These are phyloP conservation scores for Cantharis nigra DNA, from an alignment of 2,888 invertebrate genomes.

Conservation along the genomic window DNA sequence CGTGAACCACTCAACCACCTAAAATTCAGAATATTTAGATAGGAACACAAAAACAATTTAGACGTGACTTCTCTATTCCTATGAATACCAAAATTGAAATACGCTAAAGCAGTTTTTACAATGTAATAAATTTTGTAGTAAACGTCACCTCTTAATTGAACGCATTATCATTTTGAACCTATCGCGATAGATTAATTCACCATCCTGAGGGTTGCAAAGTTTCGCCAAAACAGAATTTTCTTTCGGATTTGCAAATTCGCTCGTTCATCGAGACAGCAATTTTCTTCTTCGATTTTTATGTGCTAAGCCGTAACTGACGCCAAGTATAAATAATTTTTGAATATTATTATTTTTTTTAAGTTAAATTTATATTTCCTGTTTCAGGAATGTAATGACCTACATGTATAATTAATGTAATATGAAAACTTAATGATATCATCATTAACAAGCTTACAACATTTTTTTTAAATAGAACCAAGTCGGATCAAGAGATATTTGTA, in stretches of 20 bases:
- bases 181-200: neutral
- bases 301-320: neutral
- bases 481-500: neutral
- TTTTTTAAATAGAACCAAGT: neutral
- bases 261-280: neutral
- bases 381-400: neutral
- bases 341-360: neutral
- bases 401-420: conserved; percentile 1
- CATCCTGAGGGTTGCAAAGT: neutral
- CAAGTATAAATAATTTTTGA: neutral
- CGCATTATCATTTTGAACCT: neutral
- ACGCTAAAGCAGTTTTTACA: neutral
- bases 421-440: neutral
- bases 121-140: neutral
- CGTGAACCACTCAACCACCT: conserved; percentile 18
- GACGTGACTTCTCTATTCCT: neutral
- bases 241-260: neutral
- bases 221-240: neutral
- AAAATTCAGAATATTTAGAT: conserved; percentile 10
- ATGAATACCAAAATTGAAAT: neutral
- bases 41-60: neutral
- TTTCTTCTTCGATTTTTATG: neutral
- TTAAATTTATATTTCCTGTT: neutral
- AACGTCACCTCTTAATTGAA: neutral
- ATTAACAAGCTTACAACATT: neutral